Base-by-base conservation (phyloP, 2,113 vertebrate species). In the Perognathus longimembris region DNA sequence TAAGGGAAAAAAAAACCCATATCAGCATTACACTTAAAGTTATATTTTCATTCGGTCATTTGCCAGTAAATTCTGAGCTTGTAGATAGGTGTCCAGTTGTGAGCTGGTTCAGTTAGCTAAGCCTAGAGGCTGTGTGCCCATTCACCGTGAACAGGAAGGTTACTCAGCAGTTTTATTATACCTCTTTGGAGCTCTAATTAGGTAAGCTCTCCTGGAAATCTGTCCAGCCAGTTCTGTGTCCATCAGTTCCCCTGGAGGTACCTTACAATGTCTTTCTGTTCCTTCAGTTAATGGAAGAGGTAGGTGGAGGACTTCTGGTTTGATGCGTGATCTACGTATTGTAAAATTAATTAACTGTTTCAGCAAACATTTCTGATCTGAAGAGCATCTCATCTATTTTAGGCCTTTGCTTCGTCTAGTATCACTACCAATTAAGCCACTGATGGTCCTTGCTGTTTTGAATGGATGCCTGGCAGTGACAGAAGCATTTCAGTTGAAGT, bases 401-500 rank as follows among this genome's bases (percentile, higher is more conserved):
- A 34, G 18, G 5, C 22, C 10, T 71, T 21, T 38, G 71, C 79
- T 45, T 8, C 42, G 36, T 57, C n/a, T 76, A 54, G 6, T 92
- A 81, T 81, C 83, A 73, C 32, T 28, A 89, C 61, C 87, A 94
- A 87, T 94, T 91, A 94, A 69, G 82, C 61, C 67, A 89, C 69
- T 40, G 71, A 54, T 59, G 4, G 0, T 24, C 36, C 45, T 69
- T 89, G 87, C 57, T 94, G 3, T 82, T 90, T 70, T 88, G 85
- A 94, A 42, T 74, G 40, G 91, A 92, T 69, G 36, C 30, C 67
- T 77, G 77, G 70, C 36, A 64, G 73, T 74, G 91, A 92, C 78
- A 91, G 70, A 79, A 92, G 82, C 80, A 86, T 88, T 91, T 94
- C 89, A 85, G 61, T 91, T 82, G 78, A 83, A 87, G 96, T 86